Base-by-base conservation (phyloP, 2,113 vertebrate genomes). In the Genyomyrus donnyi region DNA sequence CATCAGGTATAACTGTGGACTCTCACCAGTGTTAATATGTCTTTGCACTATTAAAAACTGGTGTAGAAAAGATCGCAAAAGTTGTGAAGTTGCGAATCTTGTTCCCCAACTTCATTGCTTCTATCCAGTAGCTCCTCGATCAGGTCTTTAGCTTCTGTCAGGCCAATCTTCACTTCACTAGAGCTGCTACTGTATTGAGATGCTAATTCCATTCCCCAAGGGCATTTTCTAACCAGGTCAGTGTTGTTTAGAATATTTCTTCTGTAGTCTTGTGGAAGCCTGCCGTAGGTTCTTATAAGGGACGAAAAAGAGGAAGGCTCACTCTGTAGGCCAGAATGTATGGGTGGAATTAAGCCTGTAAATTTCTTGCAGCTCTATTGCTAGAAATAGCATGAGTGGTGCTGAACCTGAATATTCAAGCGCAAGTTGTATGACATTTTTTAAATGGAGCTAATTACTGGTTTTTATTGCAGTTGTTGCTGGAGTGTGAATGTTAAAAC, bases 221-320 rank as follows among this genome's bases (percentile, higher is more conserved):
- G 94, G 95, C 91, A 91, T 94, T 94, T 90, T 93, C 93, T 95
- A 95, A 96, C 95, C 95, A 96, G 95, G 95, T 96, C 96, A 96
- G 93, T 93, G 92, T 95, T 95, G 94, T 94, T 95, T 94, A 92
- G 94, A 95, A 95, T 95, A 95, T 95, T 95, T 95, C 95, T 95
- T 80, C 17, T 95, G 93, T 94, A 93, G 93, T 95, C 92, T 95
- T 90, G 91, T 92, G 92, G 91, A 93, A 94, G 94, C 91, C 93
- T 91, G 91, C 93, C 87, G 91, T 92, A 94, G 91, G 87, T 92
- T 94, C 93, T 91, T 91, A 62, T 48, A 66, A 89, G 39, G 27
- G 42, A 58, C 27, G 2, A 84, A 90, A 27, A 84, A 62, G n/a
- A n/a, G 49, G 49, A 52, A 13, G 27, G 2, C 27, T 90, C 35